phyloP scores from a whole-genome alignment of 2,113 vertebrate species.

The Oryctolagus cuniculus region mOryCun1.1 NC_091435.1:48153501-48154000 shows the following conservation, averaged over 20 bases:
- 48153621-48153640: not conserved
- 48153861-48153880: not conserved
- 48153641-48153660: not conserved
- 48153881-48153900: not conserved
- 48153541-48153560: not conserved
- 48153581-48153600: not conserved
- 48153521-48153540: not conserved
- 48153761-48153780: not conserved
- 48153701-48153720: not conserved
- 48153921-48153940: not conserved
- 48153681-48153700: not conserved
- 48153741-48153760: not conserved
- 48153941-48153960: not conserved
- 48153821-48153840: not conserved
- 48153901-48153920: not conserved
- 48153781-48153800: not conserved
- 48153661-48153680: not conserved
- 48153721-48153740: not conserved
- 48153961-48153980: not conserved
- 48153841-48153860: not conserved
- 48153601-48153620: not conserved
- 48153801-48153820: not conserved
- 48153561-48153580: not conserved
- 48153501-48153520: not conserved
- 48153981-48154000: not conserved